Evolutionary conservation across 2,113 vertebrate species (phyloP), one percentile per base, ranked within the genome.

Genomic region (Psittacara wagleri): DNA sequence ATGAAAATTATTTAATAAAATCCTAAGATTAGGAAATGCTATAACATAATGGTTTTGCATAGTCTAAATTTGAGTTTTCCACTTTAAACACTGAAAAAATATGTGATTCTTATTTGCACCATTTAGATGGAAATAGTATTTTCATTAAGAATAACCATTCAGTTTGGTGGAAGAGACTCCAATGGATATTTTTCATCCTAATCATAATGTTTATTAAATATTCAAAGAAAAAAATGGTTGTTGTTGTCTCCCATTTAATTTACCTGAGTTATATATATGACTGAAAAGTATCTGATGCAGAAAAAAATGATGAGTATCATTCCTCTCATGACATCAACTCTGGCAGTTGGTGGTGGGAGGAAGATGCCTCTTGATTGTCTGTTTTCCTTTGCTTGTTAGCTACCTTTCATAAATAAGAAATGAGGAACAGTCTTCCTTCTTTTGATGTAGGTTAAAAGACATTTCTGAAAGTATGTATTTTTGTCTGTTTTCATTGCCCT

Each of bases 331-430:
- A 31, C 59, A 88, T 39, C 78, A 67, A 4, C 48, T 83, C 75
- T 83, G 70, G 74, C 90, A 91, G 59, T 3, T 79, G 82, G 55
- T 5, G 31, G 62, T 74, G 54, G 84, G 70, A 87, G 70, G 54
- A 83, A 90, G 80, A 90, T 83, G 57, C 55, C 66, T 82, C 79
- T 82, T 64, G 54, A 24, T 88, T 94, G 78, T 90, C 72, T 94
- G 67, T 63, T 83, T 93, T 62, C 49, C 59, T 94, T 80, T 69
- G 23, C 82, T 91, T 88, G 49, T 83, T 85, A 93, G 41, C 44
- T 90, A 66, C 54, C 82, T 67, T 88, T 95, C 62, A 94, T 90
- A 96, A 94, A 94, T 83, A 93, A 85, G 70, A 52, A 86, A 94
- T 90, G 85, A 94, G 79, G 55, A 88, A 43, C 39, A 91, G 63